These are phyloP conservation scores for Strix aluco DNA, from an alignment of 2,113 vertebrate genomes.

Conservation along the genomic window DNA sequence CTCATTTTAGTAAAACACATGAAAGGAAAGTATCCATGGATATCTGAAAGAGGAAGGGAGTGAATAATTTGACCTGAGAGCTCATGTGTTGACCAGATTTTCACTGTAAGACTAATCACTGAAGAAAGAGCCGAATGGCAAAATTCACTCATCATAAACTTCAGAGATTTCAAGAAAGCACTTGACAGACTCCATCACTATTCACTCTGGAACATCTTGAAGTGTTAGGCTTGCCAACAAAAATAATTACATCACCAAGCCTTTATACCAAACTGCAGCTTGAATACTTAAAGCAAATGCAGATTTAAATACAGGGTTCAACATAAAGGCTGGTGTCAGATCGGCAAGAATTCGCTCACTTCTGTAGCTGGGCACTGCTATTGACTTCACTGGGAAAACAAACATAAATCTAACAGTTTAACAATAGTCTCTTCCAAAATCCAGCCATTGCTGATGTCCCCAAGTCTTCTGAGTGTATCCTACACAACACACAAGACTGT, in stretches of 20 bases:
- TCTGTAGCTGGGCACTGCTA: neutral
- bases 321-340: conserved; percentile 12
- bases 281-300: conserved; percentile 17
- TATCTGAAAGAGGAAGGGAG: neutral
- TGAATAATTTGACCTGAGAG: conserved; percentile 8
- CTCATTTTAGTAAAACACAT: neutral
- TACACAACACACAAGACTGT: neutral
- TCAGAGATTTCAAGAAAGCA: conserved; percentile 57
- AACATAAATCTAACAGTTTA: neutral
- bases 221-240: conserved; percentile 32
- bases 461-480: neutral
- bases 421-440: neutral
- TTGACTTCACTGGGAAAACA: neutral
- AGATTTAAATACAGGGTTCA: neutral
- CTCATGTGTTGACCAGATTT: conserved; percentile 65
- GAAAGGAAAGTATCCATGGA: neutral
- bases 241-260: conserved; percentile 61
- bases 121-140: conserved; percentile 21
- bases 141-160: conserved; percentile 65
- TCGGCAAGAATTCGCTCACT: neutral
- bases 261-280: conserved; percentile 44
- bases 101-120: conserved; percentile 20
- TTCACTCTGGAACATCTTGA: conserved; percentile 61
- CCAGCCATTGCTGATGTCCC: neutral
- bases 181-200: conserved; percentile 51